Evolutionary conservation across 1,140 invertebrate genomes (phyloP), one percentile per base, ranked within the genome.

Genomic region (Muscidifurax raptorellus): DNA sequence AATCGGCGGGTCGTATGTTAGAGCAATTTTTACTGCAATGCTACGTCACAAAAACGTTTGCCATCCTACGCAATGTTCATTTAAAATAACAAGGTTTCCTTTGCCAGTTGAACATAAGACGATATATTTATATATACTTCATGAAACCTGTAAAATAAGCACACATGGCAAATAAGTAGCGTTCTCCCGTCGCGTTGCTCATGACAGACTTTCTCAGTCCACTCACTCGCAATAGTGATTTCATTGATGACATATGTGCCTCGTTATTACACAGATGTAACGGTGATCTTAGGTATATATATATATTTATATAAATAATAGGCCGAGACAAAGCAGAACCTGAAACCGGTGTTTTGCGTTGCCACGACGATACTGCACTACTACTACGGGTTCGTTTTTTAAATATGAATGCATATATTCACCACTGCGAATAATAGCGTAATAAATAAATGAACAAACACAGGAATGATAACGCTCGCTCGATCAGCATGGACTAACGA

Each of bases 191-290:
- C 72, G 77, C 69, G 59, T 27, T 25, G 27, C 71, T 59, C 52
- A 71, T 74, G 40, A 64, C 52, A 84, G 76, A 71, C 77, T 84
- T 80, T 84, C 78, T 80, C 84, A 80, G 52, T 72, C 76, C 79
- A 81, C 64, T 85, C 78, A 77, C 79, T 80, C 71, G 79, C 79
- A 81, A 85, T 85, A 85, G 84, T 85, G 84, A 85, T 85, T 85
- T 85, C 78, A 85, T 85, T 85, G 84, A 85, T 32, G 71, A 85
- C 79, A 85, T 84, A 84, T 85, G 84, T 85, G 84, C 84, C 84
- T 85, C 84, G 72, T 85, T 85, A 85, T 77, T 77, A 76, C 84
- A 76, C 84, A 72, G 44, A 85, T 36, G 77, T 80, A 80, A 80
- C 77, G 22, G 83, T 84, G 83, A 84, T 84, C 83, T 84, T 84